phyloP scores from a whole-genome alignment of 2,113 vertebrate genomes.

The Tenrec ecaudatus region DNA sequence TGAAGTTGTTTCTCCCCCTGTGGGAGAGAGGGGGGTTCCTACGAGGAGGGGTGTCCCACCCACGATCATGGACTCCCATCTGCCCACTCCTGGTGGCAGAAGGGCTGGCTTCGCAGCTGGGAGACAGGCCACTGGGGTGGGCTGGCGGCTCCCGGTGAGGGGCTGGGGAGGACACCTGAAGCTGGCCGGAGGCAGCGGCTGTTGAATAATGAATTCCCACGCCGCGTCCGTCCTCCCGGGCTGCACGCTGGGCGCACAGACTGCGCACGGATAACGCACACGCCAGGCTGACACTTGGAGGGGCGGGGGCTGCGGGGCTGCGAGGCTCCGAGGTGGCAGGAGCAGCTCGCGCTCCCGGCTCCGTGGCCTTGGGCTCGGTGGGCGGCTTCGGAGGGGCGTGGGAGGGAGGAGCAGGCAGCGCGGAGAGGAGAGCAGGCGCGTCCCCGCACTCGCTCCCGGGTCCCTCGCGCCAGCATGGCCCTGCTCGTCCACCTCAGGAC shows the following conservation, averaged over 20 bases:
- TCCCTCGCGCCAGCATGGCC: constrained; percentile 87
- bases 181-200: constrained; percentile 55
- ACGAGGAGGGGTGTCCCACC: neutral
- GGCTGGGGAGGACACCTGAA: constrained; percentile 52
- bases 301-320: constrained; percentile 70
- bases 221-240: constrained; percentile 11
- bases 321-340: constrained; percentile 50
- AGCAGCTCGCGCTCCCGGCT: constrained; percentile 43
- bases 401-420: constrained; percentile 11
- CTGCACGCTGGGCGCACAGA: constrained; percentile 32
- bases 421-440: constrained; percentile 23
- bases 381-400: constrained; percentile 50
- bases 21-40: too few species aligned
- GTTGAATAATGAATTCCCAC: constrained; percentile 82
- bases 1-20: neutral
- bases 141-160: neutral
- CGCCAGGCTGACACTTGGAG: constrained; percentile 69
- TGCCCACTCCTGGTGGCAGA: neutral
- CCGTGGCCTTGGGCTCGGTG: constrained; percentile 74
- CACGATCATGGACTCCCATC: too few species aligned
- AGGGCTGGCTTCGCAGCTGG: neutral
- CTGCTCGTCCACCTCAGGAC: constrained; percentile 92
- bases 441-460: neutral
- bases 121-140: neutral
- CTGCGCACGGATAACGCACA: constrained; percentile 31